Conservation (phyloP, 1,140 invertebrate species). For the Condylostylus longicornis region DNA sequence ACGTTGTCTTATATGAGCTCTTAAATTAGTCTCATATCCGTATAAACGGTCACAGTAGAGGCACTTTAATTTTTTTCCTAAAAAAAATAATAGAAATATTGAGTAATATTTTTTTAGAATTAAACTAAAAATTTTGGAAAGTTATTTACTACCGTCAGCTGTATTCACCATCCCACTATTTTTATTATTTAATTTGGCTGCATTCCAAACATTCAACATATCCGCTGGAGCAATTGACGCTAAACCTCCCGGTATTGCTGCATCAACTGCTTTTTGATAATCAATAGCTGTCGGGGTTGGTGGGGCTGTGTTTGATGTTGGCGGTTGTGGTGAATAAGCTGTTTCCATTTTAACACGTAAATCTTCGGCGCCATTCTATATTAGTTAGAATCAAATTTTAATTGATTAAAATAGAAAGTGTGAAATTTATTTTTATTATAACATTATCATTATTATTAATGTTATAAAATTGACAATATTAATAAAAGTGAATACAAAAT, state of each 20-base stretch:
- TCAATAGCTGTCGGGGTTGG: conserved; percentile 35
- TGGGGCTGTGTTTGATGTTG: conserved; percentile 34
- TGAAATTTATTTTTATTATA: no score
- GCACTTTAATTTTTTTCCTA: conserved; percentile 80
- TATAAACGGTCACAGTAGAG: conserved; percentile 84
- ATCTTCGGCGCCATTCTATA: conserved; percentile 33
- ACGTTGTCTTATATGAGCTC: conserved; percentile 75
- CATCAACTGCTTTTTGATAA: conserved; percentile 36
- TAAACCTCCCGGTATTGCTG: conserved; percentile 23
- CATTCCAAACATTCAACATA: conserved; percentile 32
- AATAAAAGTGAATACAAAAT: no score
- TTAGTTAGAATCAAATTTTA: no score
- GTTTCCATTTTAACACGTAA: conserved; percentile 42
- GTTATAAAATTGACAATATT: no score
- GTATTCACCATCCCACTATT: conserved; percentile 29
- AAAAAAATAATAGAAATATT: conserved; percentile 10
- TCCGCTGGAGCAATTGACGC: conserved; percentile 30
- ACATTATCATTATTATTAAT: no score
- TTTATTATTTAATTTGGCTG: conserved; percentile 32
- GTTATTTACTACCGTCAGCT: conserved; percentile 19
- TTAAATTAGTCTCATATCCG: conserved; percentile 80
- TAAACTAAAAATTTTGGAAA: background rate
- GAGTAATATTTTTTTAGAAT: background rate
- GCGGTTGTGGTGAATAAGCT: conserved; percentile 34
- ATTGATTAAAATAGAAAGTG: no score